These are phyloP conservation scores for Porphyrio hochstetteri DNA, from an alignment of 2,113 vertebrate genomes.

Conservation along the genomic window DNA sequence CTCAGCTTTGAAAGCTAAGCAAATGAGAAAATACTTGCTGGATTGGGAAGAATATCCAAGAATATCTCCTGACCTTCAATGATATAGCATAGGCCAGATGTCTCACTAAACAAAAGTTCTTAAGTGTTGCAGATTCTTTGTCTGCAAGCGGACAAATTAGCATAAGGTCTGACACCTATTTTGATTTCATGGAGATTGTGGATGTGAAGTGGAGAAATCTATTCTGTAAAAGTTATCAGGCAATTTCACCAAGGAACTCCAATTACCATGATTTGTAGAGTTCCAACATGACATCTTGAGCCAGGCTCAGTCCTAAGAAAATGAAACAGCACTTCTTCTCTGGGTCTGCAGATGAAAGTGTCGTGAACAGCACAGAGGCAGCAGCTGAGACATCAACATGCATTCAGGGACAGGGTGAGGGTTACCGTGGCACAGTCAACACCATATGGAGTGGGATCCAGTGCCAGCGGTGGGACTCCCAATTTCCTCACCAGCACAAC, in stretches of 20 bases:
- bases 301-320: neutral
- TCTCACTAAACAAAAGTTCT: neutral
- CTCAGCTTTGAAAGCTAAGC: neutral
- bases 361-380: slow-evolving; percentile 64
- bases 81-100: neutral
- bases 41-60: neutral
- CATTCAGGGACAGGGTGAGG: slow-evolving; percentile 84
- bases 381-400: slow-evolving; percentile 82
- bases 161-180: neutral
- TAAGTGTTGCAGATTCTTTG: neutral
- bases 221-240: neutral
- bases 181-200: neutral
- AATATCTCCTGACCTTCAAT: neutral
- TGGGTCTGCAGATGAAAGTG: slow-evolving; percentile 64
- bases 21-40: neutral
- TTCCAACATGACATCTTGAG: neutral
- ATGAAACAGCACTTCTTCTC: neutral
- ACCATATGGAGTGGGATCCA: slow-evolving; percentile 83
- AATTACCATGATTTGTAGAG: neutral
- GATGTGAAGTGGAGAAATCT: neutral
- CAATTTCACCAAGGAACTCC: neutral
- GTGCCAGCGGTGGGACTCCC: slow-evolving; percentile 94
- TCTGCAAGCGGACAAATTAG: neutral
- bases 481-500: slow-evolving; percentile 92
- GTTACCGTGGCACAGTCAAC: slow-evolving; percentile 84